phyloP scores from a whole-genome alignment of 2,888 invertebrate genomes.

The Spisula solida region DNA sequence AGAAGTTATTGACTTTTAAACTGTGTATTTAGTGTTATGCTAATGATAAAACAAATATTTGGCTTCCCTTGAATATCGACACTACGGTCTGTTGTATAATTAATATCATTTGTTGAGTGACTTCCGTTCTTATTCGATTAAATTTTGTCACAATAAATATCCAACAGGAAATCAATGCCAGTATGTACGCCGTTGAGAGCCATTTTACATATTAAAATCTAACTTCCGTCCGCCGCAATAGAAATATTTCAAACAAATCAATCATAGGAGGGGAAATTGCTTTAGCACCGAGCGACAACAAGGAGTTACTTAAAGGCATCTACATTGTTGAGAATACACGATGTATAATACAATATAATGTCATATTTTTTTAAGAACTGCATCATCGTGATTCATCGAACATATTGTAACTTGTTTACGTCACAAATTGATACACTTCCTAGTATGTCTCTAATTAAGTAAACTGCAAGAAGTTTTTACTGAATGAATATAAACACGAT shows the following conservation, averaged over 20 bases:
- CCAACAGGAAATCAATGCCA: background rate
- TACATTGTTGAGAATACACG: too few relatives aligned
- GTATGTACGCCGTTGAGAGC: background rate
- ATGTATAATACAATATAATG: too few relatives aligned
- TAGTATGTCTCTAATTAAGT: too few relatives aligned
- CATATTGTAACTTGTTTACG: too few relatives aligned
- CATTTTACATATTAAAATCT: slow-evolving; percentile 7
- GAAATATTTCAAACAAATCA: background rate
- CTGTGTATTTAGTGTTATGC: background rate
- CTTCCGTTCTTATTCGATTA: slow-evolving; percentile 24
- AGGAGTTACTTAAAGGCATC: background rate
- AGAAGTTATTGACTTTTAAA: background rate
- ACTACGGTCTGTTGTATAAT: background rate
- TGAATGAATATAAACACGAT: too few relatives aligned
- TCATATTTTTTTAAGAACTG: too few relatives aligned
- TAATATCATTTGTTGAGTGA: background rate
- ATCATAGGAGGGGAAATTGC: background rate
- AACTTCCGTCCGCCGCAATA: slow-evolving; percentile 2
- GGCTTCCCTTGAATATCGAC: background rate
- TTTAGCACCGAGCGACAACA: background rate
- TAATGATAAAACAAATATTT: slow-evolving; percentile 17
- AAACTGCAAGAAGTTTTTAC: too few relatives aligned
- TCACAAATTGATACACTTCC: too few relatives aligned
- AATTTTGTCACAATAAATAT: slow-evolving; percentile 4
- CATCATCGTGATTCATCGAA: too few relatives aligned